Evolutionary conservation across 2,888 invertebrate species (phyloP), one percentile per base, ranked within the genome.

Genomic region (Pseudeuparius sepicola): DNA sequence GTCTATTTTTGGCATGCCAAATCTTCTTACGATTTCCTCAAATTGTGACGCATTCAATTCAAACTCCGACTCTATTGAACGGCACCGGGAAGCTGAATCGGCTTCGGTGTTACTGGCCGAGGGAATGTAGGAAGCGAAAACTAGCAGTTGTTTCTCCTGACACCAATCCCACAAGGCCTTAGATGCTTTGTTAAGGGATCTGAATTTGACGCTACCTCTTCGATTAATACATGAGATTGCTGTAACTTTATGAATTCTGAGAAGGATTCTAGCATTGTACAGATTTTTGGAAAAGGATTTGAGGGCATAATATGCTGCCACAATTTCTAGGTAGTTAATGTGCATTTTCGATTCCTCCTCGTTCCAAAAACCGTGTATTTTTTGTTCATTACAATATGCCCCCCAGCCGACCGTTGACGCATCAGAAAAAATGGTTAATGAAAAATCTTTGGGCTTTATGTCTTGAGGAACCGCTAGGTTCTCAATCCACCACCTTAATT

Each of bases 1-100:
- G 35, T 53, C 49, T 15, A 46, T 47, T 3, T 45, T 38, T 12
- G 44, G 44, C 14, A 33, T 29, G 5, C 47, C 44, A 34, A 47
- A 45, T n/a, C n/a, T 23, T 9, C 13, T 6, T 16, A 15, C 17
- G 20, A 48, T 47, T 24, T 39, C 14, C 13, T 40, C 14, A 29
- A 43, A 47, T n/a, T 16, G 23, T 13, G 11, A n/a, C 4, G 7
- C 14, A 5, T 25, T 27, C 16, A 39, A 13, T 23, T 14, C 24
- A 16, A 31, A 39, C 17, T 39, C 39, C 6, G 27, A 35, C 12
- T 39, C 28, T 15, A 25, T 31, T 3, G 14, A 7, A 4, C 14
- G 13, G 9, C 17, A 14, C 17, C 32, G 14, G 4, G 40, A 40
- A 14, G 26, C 33, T 14, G 12, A 29, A 24, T 40, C 34, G 2